These are phyloP conservation scores for Penaeus vannamei DNA, from an alignment of 1,140 invertebrate species.

Conservation along the genomic window DNA sequence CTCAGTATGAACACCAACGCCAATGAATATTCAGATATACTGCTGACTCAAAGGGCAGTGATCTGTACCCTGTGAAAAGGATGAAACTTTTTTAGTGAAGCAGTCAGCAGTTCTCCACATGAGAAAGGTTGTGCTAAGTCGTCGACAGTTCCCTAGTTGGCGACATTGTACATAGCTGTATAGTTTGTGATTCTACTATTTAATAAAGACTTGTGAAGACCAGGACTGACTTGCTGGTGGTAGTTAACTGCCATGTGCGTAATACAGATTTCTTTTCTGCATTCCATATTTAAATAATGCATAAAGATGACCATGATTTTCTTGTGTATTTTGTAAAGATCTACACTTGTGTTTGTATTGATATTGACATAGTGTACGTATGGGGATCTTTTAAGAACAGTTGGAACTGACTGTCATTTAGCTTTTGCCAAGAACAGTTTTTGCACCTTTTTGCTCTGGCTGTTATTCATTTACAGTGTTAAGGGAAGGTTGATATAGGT, in stretches of 20 bases:
- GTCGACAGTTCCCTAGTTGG: constrained; percentile 44
- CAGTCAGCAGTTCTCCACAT: constrained; percentile 48
- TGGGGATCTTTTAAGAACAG: no score
- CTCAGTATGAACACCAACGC: no score
- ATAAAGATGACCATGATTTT: constrained; percentile 45
- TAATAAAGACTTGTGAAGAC: constrained; percentile 45
- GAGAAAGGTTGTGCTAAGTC: constrained; percentile 60
- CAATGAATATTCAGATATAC: background rate
- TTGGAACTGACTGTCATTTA: no score
- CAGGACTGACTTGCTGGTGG: constrained; percentile 38
- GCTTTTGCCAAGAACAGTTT: no score
- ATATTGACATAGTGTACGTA: no score
- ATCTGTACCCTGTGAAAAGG: constrained; percentile 9
- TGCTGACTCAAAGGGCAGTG: background rate
- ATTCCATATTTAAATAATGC: constrained; percentile 54
- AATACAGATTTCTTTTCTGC: constrained; percentile 53
- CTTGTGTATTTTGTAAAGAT: constrained; percentile 40
- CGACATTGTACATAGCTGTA: constrained; percentile 61
- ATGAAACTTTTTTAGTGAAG: background rate
- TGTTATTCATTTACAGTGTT: no score
- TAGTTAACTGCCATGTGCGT: constrained; percentile 52
- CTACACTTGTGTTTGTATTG: constrained; percentile 17
- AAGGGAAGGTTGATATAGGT: no score
- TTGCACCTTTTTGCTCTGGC: no score
- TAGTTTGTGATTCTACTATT: constrained; percentile 56